Evolutionary conservation across 2,113 vertebrate genomes (phyloP).

Genomic region (Cyanistes caeruleus): DNA sequence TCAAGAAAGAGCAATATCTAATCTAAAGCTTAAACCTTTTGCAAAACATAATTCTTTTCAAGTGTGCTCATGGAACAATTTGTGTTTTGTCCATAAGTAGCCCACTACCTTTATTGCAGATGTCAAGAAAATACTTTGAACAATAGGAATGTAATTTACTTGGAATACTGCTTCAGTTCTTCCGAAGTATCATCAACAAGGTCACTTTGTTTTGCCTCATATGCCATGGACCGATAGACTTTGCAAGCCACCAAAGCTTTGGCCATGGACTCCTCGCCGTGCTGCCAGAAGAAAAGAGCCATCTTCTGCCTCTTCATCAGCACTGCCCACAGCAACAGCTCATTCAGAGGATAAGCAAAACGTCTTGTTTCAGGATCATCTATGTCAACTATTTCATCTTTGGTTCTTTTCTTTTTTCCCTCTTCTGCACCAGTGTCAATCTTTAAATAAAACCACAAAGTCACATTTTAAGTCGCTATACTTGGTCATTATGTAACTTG

Average conservation of each 20-base stretch:
- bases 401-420: slow-evolving; percentile 91
- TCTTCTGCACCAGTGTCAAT: slow-evolving; percentile 84
- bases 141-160: slow-evolving; percentile 71
- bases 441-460: slow-evolving; percentile 58
- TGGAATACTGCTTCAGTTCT: slow-evolving; percentile 95
- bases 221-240: slow-evolving; percentile 93
- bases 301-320: slow-evolving; percentile 98
- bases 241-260: slow-evolving; percentile 97
- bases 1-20: not conserved
- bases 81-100: not conserved
- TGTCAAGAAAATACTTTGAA: not conserved
- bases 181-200: slow-evolving; percentile 96
- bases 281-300: slow-evolving; percentile 98
- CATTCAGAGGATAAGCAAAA: slow-evolving; percentile 97
- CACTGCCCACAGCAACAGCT: slow-evolving; percentile 96
- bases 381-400: slow-evolving; percentile 97
- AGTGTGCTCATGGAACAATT: not conserved
- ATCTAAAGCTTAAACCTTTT: not conserved
- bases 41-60: not conserved
- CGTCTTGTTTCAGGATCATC: slow-evolving; percentile 95
- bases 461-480: not conserved
- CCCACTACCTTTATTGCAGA: not conserved
- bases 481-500: not conserved
- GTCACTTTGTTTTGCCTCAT: slow-evolving; percentile 97
- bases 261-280: slow-evolving; percentile 98